Conservation (phyloP, 2,797 vertebrate genomes). For the Gadopsis bispinosus region DNA sequence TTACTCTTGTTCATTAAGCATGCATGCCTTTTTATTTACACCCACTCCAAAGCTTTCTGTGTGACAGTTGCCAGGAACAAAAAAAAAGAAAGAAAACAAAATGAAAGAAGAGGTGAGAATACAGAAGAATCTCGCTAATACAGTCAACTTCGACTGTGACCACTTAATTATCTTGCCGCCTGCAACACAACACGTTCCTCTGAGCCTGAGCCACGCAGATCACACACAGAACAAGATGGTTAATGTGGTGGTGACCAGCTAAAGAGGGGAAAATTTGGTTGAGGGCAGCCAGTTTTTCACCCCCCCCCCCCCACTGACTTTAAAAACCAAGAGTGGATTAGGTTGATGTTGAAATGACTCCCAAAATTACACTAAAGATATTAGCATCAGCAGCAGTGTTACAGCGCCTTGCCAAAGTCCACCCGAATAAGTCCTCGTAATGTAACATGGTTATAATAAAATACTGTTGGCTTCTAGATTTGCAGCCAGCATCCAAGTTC, state of each 20-base stretch:
- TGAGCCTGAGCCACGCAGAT: conserved; percentile 28
- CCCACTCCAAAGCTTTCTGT: conserved; percentile 41
- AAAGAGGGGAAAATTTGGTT: conserved; percentile 6
- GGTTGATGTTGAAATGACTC: conserved; percentile 26
- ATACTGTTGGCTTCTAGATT: conserved; percentile 19
- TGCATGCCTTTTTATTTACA: conserved; percentile 47
- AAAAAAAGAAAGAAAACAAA: background rate
- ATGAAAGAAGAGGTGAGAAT: conserved; percentile 32
- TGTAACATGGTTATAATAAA: conserved; percentile 37
- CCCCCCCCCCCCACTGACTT: background rate
- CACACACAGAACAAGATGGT: conserved; percentile 18
- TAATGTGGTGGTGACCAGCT: conserved; percentile 20
- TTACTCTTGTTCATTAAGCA: conserved; percentile 46
- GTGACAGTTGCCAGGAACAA: conserved; percentile 35
- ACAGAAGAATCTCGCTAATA: conserved; percentile 24
- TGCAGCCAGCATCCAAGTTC: conserved; percentile 30
- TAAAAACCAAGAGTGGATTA: conserved; percentile 20
- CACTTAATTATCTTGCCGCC: conserved; percentile 48
- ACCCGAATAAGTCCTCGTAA: conserved; percentile 38
- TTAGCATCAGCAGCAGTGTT: conserved; percentile 30
- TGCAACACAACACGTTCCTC: conserved; percentile 30
- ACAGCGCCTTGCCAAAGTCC: conserved; percentile 32
- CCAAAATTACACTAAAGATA: conserved; percentile 41
- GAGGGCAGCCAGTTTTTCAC: conserved; percentile 15
- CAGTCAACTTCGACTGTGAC: conserved; percentile 53